Evolutionary conservation across 2,797 vertebrate species (phyloP), one percentile per base, ranked within the genome.

Genomic region (Amblyopsis hoosieri): DNA sequence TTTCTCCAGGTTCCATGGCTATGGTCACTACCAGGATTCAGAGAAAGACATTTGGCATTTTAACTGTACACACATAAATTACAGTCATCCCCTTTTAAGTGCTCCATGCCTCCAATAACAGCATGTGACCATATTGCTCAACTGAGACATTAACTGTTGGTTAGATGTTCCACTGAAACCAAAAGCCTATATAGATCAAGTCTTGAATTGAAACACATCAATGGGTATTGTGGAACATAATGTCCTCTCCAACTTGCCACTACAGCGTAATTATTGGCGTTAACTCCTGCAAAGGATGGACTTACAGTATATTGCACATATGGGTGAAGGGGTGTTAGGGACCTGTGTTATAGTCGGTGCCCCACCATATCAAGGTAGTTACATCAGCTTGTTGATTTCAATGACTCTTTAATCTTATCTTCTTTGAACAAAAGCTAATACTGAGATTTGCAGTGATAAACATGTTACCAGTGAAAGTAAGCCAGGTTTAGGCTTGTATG

Each of bases 341-440:
- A 56, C 45, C 63, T 29, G 42, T 54, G 61, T 76, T 54, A 29
- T 29, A 65, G 69, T 46, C 19, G 37, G 42, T 67, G 62, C 50
- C 60, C 54, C 0, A 33, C 62, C 68, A 76, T 80, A 72, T 66
- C 7, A 78, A 67, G 56, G 12, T 49, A 48, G 23, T 86, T 78
- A 83, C 77, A 83, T 82, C 72, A 86, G 63, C 68, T 58, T 78
- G 69, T 81, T 83, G 50, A 58, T 77, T 79, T 82, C 70, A 85
- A 87, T 86, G 73, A 75, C 74, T 54, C 60, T 69, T 48, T 74
- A 71, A 81, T 78, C 75, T 70, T 64, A 31, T 67, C 51, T 57
- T 60, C 77, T 82, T 82, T 83, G 78, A 79, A 72, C 15, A 62
- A 54, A 54, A 67, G 33, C 72, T 78, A 69, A 71, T 17, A 42